Percentiles rank a stretch among this genome's conserved stretches.
phyloP scores from a whole-genome alignment of 1,140 invertebrate species.

The Papilio xuthus region DNA sequence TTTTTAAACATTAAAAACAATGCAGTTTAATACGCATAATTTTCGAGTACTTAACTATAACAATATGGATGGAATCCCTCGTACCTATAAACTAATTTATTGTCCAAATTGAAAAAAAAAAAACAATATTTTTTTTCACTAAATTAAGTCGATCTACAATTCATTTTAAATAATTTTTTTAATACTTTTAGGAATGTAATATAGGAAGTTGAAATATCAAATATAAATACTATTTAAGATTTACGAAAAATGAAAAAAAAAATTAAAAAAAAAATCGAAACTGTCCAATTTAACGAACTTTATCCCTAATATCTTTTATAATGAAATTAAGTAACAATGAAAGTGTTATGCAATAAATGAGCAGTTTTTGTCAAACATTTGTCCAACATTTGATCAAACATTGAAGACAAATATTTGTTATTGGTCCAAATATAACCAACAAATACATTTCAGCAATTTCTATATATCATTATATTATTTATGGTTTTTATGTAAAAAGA shows the following conservation, averaged over 20 bases:
- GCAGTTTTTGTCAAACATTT: not conserved
- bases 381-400: not conserved
- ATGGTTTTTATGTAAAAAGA: too few species aligned
- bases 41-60: slow-evolving; percentile 43
- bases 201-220: slow-evolving; percentile 21
- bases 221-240: slow-evolving; percentile 16
- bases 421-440: not conserved
- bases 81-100: slow-evolving; percentile 55
- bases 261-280: not conserved
- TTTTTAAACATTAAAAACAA: slow-evolving; percentile 27
- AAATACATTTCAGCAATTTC: not conserved
- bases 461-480: not conserved
- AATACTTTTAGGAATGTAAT: slow-evolving; percentile 38
- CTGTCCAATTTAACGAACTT: not conserved
- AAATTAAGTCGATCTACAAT: not conserved
- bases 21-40: slow-evolving; percentile 44
- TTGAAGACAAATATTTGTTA: not conserved
- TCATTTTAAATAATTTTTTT: not conserved
- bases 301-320: not conserved
- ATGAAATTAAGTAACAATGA: not conserved
- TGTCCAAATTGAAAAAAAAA: slow-evolving; percentile 43
- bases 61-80: slow-evolving; percentile 55
- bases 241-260: not conserved
- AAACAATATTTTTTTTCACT: slow-evolving; percentile 36
- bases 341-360: slow-evolving; percentile 9